These are phyloP conservation scores for Agelas oroides DNA, from an alignment of 37 sponge, comb jelly and placozoan genomes.

Conservation along the genomic window DNA sequence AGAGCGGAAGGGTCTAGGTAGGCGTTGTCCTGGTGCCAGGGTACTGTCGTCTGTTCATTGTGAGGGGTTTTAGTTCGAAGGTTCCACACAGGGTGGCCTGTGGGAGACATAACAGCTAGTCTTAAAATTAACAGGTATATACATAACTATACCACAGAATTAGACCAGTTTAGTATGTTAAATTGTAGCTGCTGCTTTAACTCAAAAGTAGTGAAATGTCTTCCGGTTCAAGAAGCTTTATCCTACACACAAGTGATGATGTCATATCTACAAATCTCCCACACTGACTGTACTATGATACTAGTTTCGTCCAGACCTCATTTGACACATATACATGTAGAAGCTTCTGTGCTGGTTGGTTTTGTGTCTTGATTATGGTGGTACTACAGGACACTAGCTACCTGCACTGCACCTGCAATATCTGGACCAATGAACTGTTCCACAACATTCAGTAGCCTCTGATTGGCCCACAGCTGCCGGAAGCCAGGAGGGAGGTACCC, in stretches of 20 bases:
- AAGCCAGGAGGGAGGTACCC: slow-evolving; percentile 72
- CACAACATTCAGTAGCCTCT: slow-evolving; percentile 75
- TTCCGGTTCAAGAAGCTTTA: background rate
- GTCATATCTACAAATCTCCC: no score
- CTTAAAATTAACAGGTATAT: background rate
- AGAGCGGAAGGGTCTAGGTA: slow-evolving; percentile 71
- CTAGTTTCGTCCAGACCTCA: no score
- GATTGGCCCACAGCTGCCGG: slow-evolving; percentile 65
- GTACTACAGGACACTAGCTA: no score
- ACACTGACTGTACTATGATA: no score
- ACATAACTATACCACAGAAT: no score
- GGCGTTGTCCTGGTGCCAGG: slow-evolving; percentile 95
- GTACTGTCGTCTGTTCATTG: slow-evolving; percentile 82
- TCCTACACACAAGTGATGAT: no score
- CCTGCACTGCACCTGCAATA: slow-evolving; percentile 59
- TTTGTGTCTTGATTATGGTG: no score
- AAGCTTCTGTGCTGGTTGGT: no score
- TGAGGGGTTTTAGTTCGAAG: slow-evolving; percentile 81
- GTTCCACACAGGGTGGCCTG: slow-evolving; percentile 90
- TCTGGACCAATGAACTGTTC: slow-evolving; percentile 86
- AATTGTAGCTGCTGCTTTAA: background rate
- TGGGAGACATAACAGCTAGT: background rate
- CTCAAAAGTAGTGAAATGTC: background rate
- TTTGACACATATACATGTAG: no score
- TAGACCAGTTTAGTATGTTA: no score